Evolutionary conservation across 2,113 vertebrate species (phyloP), one percentile per base, ranked within the genome.

Genomic region (Triplophysa siluroides): DNA sequence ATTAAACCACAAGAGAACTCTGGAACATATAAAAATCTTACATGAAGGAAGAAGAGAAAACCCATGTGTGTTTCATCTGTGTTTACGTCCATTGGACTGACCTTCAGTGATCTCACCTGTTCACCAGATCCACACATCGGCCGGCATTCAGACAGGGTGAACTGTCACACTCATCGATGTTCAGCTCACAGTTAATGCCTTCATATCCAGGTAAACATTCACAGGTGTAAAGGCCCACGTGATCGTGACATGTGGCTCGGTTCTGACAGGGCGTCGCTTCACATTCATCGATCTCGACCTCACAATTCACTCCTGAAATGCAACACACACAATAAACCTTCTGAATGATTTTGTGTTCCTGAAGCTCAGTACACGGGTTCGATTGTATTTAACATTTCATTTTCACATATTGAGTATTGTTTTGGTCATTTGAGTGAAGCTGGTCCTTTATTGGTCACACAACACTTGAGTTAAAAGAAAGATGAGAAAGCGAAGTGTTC

Each of bases 221-320:
- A 66, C 97, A 99, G 54, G 80, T 90, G 92, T 96, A 97, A 78
- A 87, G 84, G 38, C 95, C 96, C 19, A 98, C 47, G 0, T 93
- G 86, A 84, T 98, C 95, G 21, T 33, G 83, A 87, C 97, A 99
- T 24, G 90, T 91, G 78, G 93, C 96, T 4, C 94, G 94, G 0
- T 99, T 95, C 89, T 93, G 92, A 87, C 97, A 98, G 58, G 97
- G 97, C 0, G 60, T 82, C 0, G 87, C 92, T 50, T 91, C 94
- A 14, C 97, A 99, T 87, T 99, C 96, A 67, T 98, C 92, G 45
- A 97, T 94, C 86, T 98, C 96, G 62, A 84, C 80, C 60, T 97
- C 95, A 33, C 97, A 98, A 86, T 96, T 98, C 64, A 94, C 52
- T n/a, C 96, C 97, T 99, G 78, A 47, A 76, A 63, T 11, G 58